Evolutionary conservation across 2,888 invertebrate species (phyloP), one percentile per base, ranked within the genome.

Genomic region (Amphipyra tragopoginis): DNA sequence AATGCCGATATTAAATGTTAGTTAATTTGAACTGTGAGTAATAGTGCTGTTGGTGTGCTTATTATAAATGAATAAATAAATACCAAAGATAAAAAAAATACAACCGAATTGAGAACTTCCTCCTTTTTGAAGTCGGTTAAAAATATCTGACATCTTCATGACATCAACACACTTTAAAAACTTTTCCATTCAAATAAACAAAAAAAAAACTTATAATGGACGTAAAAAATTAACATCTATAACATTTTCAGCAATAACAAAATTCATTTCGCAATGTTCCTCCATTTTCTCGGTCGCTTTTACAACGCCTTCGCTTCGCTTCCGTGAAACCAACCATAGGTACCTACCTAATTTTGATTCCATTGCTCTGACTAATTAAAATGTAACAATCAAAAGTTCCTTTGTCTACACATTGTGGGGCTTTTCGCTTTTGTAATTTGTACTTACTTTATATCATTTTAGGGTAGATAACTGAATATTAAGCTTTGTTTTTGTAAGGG

Each of bases 321-420:
- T 69, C 58, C 71, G 74, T 78, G 71, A 76, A 70, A 73, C 72
- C 72, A 68, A 76, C 75, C 72, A 77, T 79, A 61, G 15, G 45
- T 47, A 67, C 75, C 63, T 45, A 67, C 75, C 63, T 45, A 42
- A 87, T 85, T 85, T 83, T 84, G 85, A 86, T 84, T 84, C 75
- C 72, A 80, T 79, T 81, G 72, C 80, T 64, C 72, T 72, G 80
- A 71, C 79, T 86, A 87, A 88, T 88, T 88, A 89, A 88, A 89
- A 86, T 82, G 83, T 84, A 81, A 80, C 83, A 86, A 50, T 48
- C 49, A 57, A 64, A 72, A 65, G 57, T 65, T 54, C 62, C 65
- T 69, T 75, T 75, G 75, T 72, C 60, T 65, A 51, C 13, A 72
- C 15, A 34, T 7, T 51, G 39, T 8, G n/a, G 1, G 53, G 48